These are phyloP conservation scores for Lepisosteus oculatus DNA, from an alignment of 2,113 vertebrate genomes.

Conservation along the genomic window DNA sequence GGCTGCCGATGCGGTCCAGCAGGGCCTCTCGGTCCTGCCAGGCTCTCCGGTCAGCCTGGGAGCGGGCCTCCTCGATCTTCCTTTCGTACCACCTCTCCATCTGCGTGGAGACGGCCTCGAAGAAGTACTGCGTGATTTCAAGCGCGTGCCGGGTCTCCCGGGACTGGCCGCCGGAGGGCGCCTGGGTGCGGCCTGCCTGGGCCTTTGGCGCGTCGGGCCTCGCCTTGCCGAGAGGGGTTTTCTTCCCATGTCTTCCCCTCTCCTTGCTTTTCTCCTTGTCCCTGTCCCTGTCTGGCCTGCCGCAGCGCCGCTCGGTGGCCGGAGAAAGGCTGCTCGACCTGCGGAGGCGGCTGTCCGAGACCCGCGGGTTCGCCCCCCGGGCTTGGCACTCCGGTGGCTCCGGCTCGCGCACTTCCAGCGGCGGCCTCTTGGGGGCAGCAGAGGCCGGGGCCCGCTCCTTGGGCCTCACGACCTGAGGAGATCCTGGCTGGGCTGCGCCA, in stretches of 20 bases:
- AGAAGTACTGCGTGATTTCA: constrained; percentile 93
- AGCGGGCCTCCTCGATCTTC: constrained; percentile 86
- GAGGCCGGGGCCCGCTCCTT: constrained; percentile 68
- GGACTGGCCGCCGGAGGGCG: constrained; percentile 40
- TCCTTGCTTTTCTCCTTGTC: constrained; percentile 68
- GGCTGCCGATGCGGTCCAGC: constrained; percentile 75
- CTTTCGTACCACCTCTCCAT: constrained; percentile 97
- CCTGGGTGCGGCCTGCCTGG: neutral
- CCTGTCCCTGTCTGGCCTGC: constrained; percentile 52
- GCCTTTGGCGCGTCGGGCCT: constrained; percentile 9
- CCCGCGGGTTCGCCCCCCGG: constrained; percentile 40
- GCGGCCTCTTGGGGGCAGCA: constrained; percentile 48
- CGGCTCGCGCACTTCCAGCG: constrained; percentile 49
- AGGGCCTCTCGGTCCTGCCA: constrained; percentile 76
- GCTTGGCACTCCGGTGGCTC: constrained; percentile 44
- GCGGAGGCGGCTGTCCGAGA: constrained; percentile 38
- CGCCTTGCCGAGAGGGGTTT: constrained; percentile 44
- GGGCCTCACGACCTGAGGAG: constrained; percentile 77
- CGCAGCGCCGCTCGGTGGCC: constrained; percentile 37
- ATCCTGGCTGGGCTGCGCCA: constrained; percentile 45
- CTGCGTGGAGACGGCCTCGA: constrained; percentile 88
- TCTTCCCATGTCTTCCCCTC: constrained; percentile 43
- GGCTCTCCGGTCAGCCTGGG: constrained; percentile 79
- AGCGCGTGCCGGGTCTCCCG: constrained; percentile 78
- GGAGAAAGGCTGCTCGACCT: constrained; percentile 57